These are phyloP conservation scores for Coboldia fuscipes DNA, from an alignment of 1,140 invertebrate species.

Conservation along the genomic window DNA sequence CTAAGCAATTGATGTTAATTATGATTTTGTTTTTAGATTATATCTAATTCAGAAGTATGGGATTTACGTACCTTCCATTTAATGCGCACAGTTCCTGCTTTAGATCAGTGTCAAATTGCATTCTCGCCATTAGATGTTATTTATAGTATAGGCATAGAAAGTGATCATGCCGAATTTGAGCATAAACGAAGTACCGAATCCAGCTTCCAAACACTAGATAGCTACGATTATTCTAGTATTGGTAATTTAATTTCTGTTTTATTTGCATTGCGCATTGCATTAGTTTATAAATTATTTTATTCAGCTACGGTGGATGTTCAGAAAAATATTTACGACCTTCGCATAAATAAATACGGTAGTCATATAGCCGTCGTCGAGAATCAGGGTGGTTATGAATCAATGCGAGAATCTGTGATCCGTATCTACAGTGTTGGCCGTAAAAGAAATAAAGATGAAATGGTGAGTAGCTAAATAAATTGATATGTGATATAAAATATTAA, in stretches of 20 bases:
- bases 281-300: conserved; percentile 8
- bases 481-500: neutral
- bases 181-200: conserved; percentile 13
- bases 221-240: conserved; percentile 82
- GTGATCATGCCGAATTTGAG: conserved; percentile 8
- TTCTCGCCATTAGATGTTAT: conserved; percentile 45
- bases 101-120: conserved; percentile 70
- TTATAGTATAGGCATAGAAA: conserved; percentile 23
- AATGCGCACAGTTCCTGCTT: conserved; percentile 72
- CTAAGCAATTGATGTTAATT: neutral
- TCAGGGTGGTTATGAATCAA: conserved; percentile 45
- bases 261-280: conserved; percentile 1
- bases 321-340: conserved; percentile 53
- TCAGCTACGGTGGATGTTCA: conserved; percentile 75
- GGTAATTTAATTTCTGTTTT: conserved; percentile 26
- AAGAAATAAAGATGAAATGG: conserved; percentile 20
- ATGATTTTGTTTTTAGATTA: conserved; percentile 22
- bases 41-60: conserved; percentile 86
- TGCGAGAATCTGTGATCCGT: conserved; percentile 63
- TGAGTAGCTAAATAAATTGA: conserved; percentile 5
- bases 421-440: conserved; percentile 44
- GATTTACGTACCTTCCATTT: conserved; percentile 88
- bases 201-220: conserved; percentile 86
- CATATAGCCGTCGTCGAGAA: conserved; percentile 71
- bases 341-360: conserved; percentile 49